Percentiles rank a stretch among this genome's conserved stretches.
Evolutionary conservation across 2,888 invertebrate genomes (phyloP).

Genomic region (Biston stratarius): DNA sequence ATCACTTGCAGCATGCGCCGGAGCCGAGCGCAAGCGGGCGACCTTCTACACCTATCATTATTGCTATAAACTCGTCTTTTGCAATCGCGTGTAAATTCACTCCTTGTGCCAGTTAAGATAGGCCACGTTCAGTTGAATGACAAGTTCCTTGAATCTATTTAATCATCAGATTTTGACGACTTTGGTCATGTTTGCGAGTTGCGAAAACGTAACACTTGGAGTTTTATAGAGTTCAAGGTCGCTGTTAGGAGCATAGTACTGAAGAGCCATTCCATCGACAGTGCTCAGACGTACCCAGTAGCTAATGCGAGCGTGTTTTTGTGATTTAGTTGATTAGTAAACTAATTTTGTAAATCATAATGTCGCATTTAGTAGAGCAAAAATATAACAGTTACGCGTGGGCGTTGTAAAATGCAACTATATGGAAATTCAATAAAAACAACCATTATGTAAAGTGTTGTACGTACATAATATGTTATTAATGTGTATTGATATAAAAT

Average conservation of each 20-base stretch:
- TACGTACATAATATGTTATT: too few relatives aligned
- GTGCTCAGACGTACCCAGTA: neutral
- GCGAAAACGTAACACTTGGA: slow-evolving; percentile 21
- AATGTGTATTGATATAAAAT: too few relatives aligned
- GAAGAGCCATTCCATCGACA: neutral
- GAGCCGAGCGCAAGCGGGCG: slow-evolving; percentile 65
- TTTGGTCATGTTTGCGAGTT: slow-evolving; percentile 24
- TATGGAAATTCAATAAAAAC: too few relatives aligned
- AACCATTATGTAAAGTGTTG: too few relatives aligned
- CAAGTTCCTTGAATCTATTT: slow-evolving; percentile 24
- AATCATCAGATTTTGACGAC: slow-evolving; percentile 30
- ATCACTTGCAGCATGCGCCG: slow-evolving; percentile 57
- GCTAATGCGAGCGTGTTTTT: too few relatives aligned
- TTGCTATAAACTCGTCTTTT: slow-evolving; percentile 79
- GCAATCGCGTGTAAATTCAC: slow-evolving; percentile 71
- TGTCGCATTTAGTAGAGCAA: too few relatives aligned
- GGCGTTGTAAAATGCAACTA: too few relatives aligned
- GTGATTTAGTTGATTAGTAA: too few relatives aligned
- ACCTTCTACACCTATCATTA: slow-evolving; percentile 80
- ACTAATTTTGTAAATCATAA: too few relatives aligned
- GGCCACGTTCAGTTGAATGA: slow-evolving; percentile 34
- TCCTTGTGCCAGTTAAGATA: slow-evolving; percentile 66
- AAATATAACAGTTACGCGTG: too few relatives aligned
- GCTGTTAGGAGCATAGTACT: neutral
- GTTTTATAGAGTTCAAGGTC: slow-evolving; percentile 28